Percentiles rank a stretch among this genome's conserved stretches.
These are phyloP conservation scores for Antrozous pallidus DNA, from an alignment of 2,797 vertebrate species.

Conservation along the genomic window DNA sequence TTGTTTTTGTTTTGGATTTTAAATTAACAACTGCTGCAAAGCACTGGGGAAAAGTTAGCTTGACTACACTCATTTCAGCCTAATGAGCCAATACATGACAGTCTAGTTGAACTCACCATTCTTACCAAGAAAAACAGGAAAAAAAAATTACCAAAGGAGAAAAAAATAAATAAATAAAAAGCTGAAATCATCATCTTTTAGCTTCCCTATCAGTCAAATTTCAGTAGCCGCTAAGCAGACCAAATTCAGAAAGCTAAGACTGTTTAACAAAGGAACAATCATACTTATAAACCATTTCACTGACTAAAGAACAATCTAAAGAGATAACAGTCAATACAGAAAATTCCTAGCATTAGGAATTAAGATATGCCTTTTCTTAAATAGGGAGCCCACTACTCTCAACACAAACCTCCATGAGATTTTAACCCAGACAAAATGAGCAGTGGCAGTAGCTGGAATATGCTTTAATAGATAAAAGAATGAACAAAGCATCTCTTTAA, in stretches of 20 bases:
- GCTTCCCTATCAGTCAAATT: conserved; percentile 38
- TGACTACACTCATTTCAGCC: conserved; percentile 43
- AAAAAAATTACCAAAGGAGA: neutral
- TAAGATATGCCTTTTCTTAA: conserved; percentile 8
- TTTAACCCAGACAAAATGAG: conserved; percentile 4
- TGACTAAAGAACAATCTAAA: conserved; percentile 29
- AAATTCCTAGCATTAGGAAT: conserved; percentile 11
- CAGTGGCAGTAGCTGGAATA: neutral
- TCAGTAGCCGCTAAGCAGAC: conserved; percentile 40
- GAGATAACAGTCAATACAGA: neutral
- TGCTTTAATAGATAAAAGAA: conserved; percentile 32
- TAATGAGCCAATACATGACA: neutral
- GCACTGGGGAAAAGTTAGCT: conserved; percentile 51
- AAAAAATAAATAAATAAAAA: neutral
- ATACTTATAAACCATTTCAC: conserved; percentile 10
- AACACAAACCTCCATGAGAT: neutral
- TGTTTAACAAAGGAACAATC: conserved; percentile 20
- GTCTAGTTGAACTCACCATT: neutral
- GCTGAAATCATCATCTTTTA: neutral
- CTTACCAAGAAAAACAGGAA: neutral
- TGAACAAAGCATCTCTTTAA: conserved; percentile 20
- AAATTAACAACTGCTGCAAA: conserved; percentile 67
- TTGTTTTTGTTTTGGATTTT: conserved; percentile 36
- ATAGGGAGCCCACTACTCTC: neutral
- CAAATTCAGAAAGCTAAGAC: conserved; percentile 46